Evolutionary conservation across 2,888 invertebrate genomes (phyloP).

Genomic region (Neoaliturus tenellus): DNA sequence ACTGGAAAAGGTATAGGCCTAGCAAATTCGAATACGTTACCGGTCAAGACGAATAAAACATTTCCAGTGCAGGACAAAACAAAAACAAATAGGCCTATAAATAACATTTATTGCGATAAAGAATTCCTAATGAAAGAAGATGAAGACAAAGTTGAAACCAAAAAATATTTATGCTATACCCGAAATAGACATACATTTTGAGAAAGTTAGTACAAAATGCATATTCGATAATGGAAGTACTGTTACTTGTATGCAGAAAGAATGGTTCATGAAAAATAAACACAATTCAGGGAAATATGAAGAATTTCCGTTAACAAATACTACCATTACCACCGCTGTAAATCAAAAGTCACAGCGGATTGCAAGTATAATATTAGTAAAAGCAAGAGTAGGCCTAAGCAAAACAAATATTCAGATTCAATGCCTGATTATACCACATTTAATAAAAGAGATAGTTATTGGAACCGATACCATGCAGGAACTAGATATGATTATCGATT

Average conservation of each 20-base stretch:
- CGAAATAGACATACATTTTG: background rate
- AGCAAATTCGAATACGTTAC: no score
- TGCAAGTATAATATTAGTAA: background rate
- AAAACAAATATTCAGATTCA: background rate
- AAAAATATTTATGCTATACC: background rate
- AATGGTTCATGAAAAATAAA: conserved; percentile 14
- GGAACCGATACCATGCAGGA: background rate
- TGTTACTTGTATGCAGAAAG: conserved; percentile 1
- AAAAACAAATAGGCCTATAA: background rate
- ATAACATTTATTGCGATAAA: background rate
- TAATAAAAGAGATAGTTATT: conserved; percentile 4
- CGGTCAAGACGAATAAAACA: no score
- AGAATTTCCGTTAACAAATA: background rate
- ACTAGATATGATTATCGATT: background rate
- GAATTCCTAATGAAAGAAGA: background rate
- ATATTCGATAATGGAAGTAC: background rate
- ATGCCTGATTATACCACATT: background rate
- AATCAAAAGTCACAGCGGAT: background rate
- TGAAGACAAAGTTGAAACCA: background rate
- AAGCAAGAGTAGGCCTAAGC: background rate
- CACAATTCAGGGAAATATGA: background rate
- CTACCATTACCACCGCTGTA: background rate
- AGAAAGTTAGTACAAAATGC: background rate
- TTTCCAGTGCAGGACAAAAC: background rate
- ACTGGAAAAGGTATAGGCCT: no score